Conservation (phyloP, 1,140 invertebrate species). For the Coenobita brevimanus region DNA sequence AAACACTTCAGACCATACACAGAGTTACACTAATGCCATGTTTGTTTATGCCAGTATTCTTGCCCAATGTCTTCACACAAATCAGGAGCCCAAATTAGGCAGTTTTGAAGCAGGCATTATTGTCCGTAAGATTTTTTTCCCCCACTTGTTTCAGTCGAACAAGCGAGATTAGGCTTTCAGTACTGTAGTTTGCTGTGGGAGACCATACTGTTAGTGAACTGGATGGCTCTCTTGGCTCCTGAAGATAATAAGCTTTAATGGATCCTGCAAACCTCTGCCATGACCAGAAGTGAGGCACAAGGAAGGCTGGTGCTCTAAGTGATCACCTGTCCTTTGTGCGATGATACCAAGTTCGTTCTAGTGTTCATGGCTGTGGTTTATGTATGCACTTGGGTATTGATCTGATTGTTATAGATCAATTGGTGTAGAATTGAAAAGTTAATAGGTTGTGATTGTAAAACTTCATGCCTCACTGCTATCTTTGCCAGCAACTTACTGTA, state of each 20-base stretch:
- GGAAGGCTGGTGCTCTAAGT: background rate
- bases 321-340: too few relatives aligned
- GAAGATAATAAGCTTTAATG: slow-evolving; percentile 61
- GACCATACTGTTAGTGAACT: slow-evolving; percentile 59
- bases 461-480: background rate
- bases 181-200: slow-evolving; percentile 63
- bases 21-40: background rate
- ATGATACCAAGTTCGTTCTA: background rate
- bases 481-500: too few relatives aligned
- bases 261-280: slow-evolving; percentile 34
- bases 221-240: slow-evolving; percentile 54
- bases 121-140: slow-evolving; percentile 13
- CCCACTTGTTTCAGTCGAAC: slow-evolving; percentile 20
- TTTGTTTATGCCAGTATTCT: slow-evolving; percentile 53
- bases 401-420: slow-evolving; percentile 61
- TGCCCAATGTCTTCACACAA: slow-evolving; percentile 38
- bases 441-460: background rate
- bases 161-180: slow-evolving; percentile 41
- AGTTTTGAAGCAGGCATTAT: slow-evolving; percentile 7
- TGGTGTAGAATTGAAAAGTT: slow-evolving; percentile 40
- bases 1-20: background rate
- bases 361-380: slow-evolving; percentile 32
- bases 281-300: too few relatives aligned
- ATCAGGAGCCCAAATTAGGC: slow-evolving; percentile 18
- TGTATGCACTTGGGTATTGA: slow-evolving; percentile 43